Conservation (phyloP, 2,797 vertebrate genomes). For the Buphagus erythrorhynchus region DNA sequence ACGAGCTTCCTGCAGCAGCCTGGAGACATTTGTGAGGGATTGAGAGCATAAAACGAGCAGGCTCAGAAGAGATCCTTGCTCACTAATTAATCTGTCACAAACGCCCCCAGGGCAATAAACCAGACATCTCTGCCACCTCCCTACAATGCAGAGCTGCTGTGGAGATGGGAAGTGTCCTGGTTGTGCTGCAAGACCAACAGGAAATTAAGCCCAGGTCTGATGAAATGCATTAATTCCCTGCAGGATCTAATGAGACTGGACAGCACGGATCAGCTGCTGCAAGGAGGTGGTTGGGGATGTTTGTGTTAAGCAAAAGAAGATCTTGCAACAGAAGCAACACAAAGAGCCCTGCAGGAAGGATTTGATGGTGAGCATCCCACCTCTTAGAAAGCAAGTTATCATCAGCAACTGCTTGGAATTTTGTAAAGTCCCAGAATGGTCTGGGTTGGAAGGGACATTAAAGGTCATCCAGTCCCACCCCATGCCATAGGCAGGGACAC, state of each 20-base stretch:
- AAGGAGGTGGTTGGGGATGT: neutral
- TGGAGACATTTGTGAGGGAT: fast-evolving
- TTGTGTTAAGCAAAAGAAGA: fast-evolving
- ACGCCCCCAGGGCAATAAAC: neutral
- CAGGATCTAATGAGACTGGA: fast-evolving
- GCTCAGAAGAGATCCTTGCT: neutral
- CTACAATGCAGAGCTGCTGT: fast-evolving
- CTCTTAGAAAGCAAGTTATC: fast-evolving
- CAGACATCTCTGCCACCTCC: neutral
- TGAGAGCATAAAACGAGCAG: neutral
- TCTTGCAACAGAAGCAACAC: neutral
- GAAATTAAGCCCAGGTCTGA: neutral
- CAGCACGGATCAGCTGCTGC: no score
- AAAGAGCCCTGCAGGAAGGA: neutral
- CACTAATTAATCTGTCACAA: neutral
- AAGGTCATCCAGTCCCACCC: neutral
- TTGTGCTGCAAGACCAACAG: neutral
- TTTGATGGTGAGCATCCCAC: neutral
- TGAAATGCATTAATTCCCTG: neutral
- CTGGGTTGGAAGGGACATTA: neutral
- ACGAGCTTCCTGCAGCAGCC: neutral
- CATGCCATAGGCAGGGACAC: neutral
- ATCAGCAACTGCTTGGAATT: neutral
- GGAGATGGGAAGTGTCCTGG: neutral
- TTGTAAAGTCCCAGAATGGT: neutral